Evolutionary conservation across 2,113 vertebrate genomes (phyloP).

Genomic region (Gracilinanus agilis): DNA sequence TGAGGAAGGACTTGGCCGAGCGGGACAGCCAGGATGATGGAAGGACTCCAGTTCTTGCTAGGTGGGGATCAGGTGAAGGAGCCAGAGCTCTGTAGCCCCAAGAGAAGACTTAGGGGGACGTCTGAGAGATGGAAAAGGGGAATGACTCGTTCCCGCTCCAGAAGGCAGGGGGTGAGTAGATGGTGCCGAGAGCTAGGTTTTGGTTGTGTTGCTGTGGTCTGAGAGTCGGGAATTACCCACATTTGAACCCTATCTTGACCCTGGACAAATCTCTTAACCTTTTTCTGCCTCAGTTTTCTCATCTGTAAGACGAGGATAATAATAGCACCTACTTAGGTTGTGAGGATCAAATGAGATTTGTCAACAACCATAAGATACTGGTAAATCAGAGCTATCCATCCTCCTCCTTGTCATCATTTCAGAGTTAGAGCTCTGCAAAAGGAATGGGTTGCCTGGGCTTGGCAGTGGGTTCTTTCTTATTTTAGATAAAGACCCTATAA

Average conservation of each 20-base stretch:
- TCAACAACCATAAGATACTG: background rate
- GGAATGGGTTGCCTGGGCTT: background rate
- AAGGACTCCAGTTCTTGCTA: background rate
- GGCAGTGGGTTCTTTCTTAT: background rate
- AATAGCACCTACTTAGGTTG: background rate
- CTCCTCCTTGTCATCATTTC: fast-evolving
- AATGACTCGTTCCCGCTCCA: too few relatives aligned
- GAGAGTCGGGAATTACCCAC: background rate
- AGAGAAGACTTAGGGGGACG: background rate
- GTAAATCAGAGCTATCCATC: background rate
- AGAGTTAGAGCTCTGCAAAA: background rate
- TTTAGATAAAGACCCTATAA: background rate
- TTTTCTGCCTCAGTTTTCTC: background rate
- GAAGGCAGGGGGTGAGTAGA: background rate
- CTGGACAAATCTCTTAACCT: background rate
- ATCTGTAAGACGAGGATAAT: background rate
- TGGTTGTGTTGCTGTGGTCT: too few relatives aligned
- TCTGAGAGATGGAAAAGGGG: background rate
- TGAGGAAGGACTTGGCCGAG: background rate
- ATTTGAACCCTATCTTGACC: background rate
- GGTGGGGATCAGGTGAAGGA: background rate
- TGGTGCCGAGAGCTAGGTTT: background rate
- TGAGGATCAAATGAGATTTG: background rate
- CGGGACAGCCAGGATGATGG: background rate
- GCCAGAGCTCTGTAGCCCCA: background rate